Percentiles rank a stretch among this genome's conserved stretches.
These are phyloP conservation scores for Drosophila sordidula DNA, from an alignment of 2,888 invertebrate species.

Conservation along the genomic window DNA sequence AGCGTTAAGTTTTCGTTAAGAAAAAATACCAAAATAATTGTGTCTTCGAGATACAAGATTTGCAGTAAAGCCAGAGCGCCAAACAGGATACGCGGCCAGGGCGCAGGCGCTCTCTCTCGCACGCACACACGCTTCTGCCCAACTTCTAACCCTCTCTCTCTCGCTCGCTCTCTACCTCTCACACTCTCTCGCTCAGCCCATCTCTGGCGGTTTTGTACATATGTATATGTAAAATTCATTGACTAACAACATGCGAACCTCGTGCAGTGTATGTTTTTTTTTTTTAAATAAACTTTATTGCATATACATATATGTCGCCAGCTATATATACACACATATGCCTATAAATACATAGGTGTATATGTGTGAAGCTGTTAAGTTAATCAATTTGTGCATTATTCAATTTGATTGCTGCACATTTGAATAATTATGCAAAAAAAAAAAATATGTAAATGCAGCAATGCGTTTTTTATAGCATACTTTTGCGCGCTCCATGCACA, in stretches of 20 bases:
- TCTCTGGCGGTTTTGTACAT: slow-evolving; percentile 1
- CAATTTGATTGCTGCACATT: slow-evolving; percentile 3
- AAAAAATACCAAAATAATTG: slow-evolving; percentile 56
- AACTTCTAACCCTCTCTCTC: slow-evolving; percentile 2
- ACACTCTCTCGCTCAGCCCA: slow-evolving; percentile 8
- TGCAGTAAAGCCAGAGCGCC: background rate
- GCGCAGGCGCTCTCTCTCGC: slow-evolving; percentile 44
- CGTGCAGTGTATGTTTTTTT: slow-evolving; percentile 28
- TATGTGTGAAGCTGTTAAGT: slow-evolving; percentile 3
- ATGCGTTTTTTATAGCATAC: slow-evolving; percentile 31
- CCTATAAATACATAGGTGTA: background rate
- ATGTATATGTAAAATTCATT: slow-evolving; percentile 74
- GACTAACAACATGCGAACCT: slow-evolving; percentile 74
- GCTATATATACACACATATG: background rate
- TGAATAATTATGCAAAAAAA: background rate
- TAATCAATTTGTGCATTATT: slow-evolving; percentile 33
- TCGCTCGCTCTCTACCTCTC: slow-evolving; percentile 4
- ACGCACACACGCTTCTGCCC: background rate
- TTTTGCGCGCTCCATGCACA: slow-evolving; percentile 8
- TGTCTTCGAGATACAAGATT: slow-evolving; percentile 54
- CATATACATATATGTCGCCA: too few relatives aligned
- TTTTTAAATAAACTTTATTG: background rate
- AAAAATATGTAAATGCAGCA: background rate
- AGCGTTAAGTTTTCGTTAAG: slow-evolving; percentile 58
- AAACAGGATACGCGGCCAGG: slow-evolving; percentile 11